These are phyloP conservation scores for Pheosia gnoma DNA, from an alignment of 2,888 invertebrate genomes.

Conservation along the genomic window DNA sequence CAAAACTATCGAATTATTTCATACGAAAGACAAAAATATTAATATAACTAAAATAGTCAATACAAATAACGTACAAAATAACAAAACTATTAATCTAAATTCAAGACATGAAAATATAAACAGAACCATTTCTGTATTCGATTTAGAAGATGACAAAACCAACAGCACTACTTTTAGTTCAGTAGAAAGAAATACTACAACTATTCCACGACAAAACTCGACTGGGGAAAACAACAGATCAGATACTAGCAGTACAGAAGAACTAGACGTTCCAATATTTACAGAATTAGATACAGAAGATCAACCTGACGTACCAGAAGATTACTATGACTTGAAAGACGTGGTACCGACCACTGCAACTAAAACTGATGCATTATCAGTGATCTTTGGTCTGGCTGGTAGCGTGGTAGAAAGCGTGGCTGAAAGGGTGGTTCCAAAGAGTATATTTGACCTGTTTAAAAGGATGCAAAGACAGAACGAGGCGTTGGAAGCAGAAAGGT, in stretches of 20 bases:
- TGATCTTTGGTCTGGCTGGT: conserved; percentile 76
- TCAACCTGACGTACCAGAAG: conserved; percentile 66
- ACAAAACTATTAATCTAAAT: background rate
- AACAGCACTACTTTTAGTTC: background rate
- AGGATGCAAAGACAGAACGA: conserved; percentile 78
- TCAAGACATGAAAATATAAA: background rate
- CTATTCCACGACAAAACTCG: conserved; percentile 23
- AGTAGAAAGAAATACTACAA: background rate
- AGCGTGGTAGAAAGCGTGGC: conserved; percentile 77
- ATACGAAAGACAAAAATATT: background rate
- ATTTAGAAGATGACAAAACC: background rate
- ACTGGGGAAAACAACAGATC: conserved; percentile 26
- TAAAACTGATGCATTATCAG: conserved; percentile 72
- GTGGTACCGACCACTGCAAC: conserved; percentile 71
- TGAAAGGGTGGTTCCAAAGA: conserved; percentile 75
- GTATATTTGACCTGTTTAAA: conserved; percentile 71
- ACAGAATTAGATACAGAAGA: conserved; percentile 70
- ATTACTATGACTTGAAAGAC: conserved; percentile 77
- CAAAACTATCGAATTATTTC: conserved; percentile 10
- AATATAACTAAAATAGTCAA: background rate
- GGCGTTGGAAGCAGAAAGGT: conserved; percentile 71
- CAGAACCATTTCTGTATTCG: background rate
- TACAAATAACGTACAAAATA: background rate
- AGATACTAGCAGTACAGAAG: conserved; percentile 45
- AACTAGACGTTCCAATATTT: conserved; percentile 61